Percentiles rank a stretch among this genome's conserved stretches.
These are phyloP conservation scores for Archivesica marissinica DNA, from an alignment of 1,140 invertebrate species.

Conservation along the genomic window DNA sequence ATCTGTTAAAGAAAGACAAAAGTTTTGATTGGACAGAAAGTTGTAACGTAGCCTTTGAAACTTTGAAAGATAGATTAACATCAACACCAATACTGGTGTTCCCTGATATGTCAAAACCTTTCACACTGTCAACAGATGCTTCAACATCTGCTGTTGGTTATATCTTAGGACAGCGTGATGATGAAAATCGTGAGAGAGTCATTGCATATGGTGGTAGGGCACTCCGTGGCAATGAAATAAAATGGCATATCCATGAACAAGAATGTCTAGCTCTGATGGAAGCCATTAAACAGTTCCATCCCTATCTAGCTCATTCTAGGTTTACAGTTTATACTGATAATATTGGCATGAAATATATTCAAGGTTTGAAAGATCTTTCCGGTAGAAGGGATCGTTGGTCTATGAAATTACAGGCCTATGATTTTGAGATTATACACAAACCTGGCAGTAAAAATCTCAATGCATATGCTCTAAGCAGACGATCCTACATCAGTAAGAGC, in stretches of 20 bases:
- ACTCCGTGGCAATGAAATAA: slow-evolving; percentile 39
- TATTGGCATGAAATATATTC: slow-evolving; percentile 48
- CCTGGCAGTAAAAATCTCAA: slow-evolving; percentile 37
- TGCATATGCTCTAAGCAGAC: slow-evolving; percentile 46
- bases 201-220: slow-evolving; percentile 48
- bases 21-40: slow-evolving; percentile 60
- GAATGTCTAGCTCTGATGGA: slow-evolving; percentile 60
- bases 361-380: slow-evolving; percentile 44
- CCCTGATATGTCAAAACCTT: slow-evolving; percentile 62
- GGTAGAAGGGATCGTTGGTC: slow-evolving; percentile 58
- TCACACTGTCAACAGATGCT: slow-evolving; percentile 68
- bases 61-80: slow-evolving; percentile 55
- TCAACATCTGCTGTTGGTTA: slow-evolving; percentile 57
- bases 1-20: slow-evolving; percentile 81
- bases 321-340: slow-evolving; percentile 61
- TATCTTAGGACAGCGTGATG: slow-evolving; percentile 61
- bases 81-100: slow-evolving; percentile 52
- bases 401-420: slow-evolving; percentile 38
- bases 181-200: slow-evolving; percentile 42
- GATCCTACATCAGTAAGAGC: slow-evolving; percentile 35
- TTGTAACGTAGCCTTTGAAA: slow-evolving; percentile 54
- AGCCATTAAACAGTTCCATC: slow-evolving; percentile 48
- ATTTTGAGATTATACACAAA: slow-evolving; percentile 53
- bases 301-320: slow-evolving; percentile 32
- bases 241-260: slow-evolving; percentile 49